These are phyloP conservation scores for Gonioctena quinquepunctata DNA, from an alignment of 1,140 invertebrate genomes.

Conservation along the genomic window DNA sequence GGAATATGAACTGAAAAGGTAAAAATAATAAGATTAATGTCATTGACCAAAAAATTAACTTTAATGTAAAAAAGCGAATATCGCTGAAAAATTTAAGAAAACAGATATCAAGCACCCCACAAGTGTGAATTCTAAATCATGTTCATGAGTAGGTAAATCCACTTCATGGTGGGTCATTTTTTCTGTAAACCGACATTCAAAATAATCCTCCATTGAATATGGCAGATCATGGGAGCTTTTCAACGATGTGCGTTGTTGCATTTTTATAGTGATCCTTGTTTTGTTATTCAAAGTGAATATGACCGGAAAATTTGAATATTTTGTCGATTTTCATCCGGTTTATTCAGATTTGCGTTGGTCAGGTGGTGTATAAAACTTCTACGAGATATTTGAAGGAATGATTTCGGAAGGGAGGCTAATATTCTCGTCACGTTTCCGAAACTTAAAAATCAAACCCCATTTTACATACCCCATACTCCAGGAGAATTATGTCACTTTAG, in stretches of 20 bases:
- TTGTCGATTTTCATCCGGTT: conserved; percentile 32
- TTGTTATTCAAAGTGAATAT: conserved; percentile 40
- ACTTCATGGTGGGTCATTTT: no score
- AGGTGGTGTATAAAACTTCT: conserved; percentile 4
- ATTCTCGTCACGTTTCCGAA: conserved; percentile 36
- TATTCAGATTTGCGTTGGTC: conserved; percentile 25
- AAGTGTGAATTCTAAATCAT: no score
- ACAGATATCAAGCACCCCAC: no score
- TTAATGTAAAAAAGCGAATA: no score
- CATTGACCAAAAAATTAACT: no score
- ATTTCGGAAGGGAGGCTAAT: background rate
- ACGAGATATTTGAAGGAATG: conserved; percentile 11
- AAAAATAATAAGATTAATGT: no score
- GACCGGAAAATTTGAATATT: conserved; percentile 37
- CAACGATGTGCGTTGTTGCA: conserved; percentile 36
- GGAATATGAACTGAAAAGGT: no score
- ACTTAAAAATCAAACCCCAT: conserved; percentile 45
- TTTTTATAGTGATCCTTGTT: conserved; percentile 39
- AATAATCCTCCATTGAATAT: conserved; percentile 17
- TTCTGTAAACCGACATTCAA: no score
- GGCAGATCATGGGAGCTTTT: conserved; percentile 26
- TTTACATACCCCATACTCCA: no score
- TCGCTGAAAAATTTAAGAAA: no score
- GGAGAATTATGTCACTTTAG: no score
- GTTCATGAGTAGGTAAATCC: no score